Base-by-base conservation (phyloP, 1,140 invertebrate species). In the Cotesia glomerata region DNA sequence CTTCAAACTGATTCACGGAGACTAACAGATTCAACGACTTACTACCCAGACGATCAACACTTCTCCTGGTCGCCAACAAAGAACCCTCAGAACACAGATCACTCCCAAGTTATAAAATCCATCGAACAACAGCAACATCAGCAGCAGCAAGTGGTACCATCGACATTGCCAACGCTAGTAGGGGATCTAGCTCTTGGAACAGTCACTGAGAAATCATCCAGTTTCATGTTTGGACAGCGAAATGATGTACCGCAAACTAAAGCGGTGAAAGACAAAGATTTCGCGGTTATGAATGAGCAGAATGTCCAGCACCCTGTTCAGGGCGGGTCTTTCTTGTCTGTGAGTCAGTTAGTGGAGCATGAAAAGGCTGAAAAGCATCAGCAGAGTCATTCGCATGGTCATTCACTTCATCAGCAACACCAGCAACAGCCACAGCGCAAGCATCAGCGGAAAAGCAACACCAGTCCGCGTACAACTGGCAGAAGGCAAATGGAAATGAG, bases 291-390 rank as follows among this genome's bases (percentile, higher is more conserved):
- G 8, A 85, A 85, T 62, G 76, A 77, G 1, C 84, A 85, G 36
- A 84, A 76, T 63, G 71, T 73, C 5, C 84, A 83, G 18, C 80
- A 86, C 68, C 71, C 80, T 5, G 79, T 73, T 7, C 81, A 82
- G 18, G 80, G 81, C 0, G 82, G 85, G 51, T 85, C 82, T 67
- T 91, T 91, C 64, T 76, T 92, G 4, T 92, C 91, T 0, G 91
- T 92, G 0, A 92, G 91, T 82, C 91, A 92, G 74, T 77, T 92
- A 8, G 90, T 92, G 9, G 90, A 92, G 72, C 89, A 89, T 35
- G 87, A 86, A 70, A 90, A 90, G 74, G 85, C 81, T 1, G 88
- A 89, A 62, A 86, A 87, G 62, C 76, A 72, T 5, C 75, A 80
- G 49, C 80, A 82, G 2, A 77, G 75, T 49, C 78, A 78, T 61